Evolutionary conservation across 2,113 vertebrate species (phyloP).

Genomic region (Malurus elegans): DNA sequence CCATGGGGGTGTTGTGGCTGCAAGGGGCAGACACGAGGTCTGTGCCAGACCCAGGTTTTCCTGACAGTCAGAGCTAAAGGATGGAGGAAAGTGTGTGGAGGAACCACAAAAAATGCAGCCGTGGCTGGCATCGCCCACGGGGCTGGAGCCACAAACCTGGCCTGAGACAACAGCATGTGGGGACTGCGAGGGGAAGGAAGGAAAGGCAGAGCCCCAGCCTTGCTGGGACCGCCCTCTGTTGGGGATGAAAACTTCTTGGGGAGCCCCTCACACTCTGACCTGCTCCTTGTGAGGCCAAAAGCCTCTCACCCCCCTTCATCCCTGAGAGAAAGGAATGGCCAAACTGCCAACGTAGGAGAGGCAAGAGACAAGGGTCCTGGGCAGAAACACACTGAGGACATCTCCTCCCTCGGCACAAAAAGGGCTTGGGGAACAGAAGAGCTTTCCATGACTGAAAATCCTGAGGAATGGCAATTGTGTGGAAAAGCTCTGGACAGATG

Average conservation of each 20-base stretch:
- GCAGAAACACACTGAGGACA: background rate
- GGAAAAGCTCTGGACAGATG: background rate
- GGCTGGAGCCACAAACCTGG: background rate
- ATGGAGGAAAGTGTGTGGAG: fast-evolving
- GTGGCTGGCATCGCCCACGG: fast-evolving
- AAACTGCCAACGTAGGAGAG: background rate
- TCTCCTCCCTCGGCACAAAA: background rate
- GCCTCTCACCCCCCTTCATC: background rate
- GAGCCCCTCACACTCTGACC: background rate
- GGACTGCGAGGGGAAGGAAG: background rate
- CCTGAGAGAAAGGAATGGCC: background rate
- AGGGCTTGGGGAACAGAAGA: background rate
- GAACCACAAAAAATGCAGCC: background rate
- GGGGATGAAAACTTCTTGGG: background rate
- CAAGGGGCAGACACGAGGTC: fast-evolving
- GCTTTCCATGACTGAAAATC: background rate
- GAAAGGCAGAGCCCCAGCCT: background rate
- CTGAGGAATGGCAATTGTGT: background rate
- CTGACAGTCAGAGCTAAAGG: background rate
- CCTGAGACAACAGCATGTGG: background rate
- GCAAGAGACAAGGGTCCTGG: background rate
- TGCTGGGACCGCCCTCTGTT: background rate
- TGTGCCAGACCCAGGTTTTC: background rate
- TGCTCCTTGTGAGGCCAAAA: background rate
- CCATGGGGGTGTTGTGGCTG: background rate